Evolutionary conservation across 2,113 vertebrate genomes (phyloP).

Genomic region (Noctilio leporinus): DNA sequence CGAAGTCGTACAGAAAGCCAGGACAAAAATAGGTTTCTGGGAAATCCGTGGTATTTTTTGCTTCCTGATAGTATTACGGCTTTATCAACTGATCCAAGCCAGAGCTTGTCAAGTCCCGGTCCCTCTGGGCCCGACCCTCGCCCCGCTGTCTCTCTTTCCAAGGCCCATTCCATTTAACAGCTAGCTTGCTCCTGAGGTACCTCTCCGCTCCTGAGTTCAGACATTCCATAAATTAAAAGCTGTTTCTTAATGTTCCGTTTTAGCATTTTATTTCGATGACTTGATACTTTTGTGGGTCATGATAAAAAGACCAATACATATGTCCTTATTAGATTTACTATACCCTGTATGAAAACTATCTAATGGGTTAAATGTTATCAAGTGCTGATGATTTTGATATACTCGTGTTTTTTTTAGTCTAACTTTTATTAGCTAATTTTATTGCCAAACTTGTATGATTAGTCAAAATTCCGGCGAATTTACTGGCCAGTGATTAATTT

Average conservation of each 20-base stretch:
- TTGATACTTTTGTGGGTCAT: background rate
- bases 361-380: slow-evolving; percentile 8
- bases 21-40: slow-evolving; percentile 68
- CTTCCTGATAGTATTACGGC: slow-evolving; percentile 54
- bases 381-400: background rate
- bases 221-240: background rate
- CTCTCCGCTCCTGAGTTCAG: background rate
- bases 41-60: slow-evolving; percentile 40
- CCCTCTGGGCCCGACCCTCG: background rate
- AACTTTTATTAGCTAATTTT: slow-evolving; percentile 22
- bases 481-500: background rate
- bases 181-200: background rate
- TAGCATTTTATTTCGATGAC: background rate
- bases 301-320: background rate
- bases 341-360: background rate
- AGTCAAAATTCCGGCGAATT: background rate
- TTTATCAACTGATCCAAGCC: slow-evolving; percentile 43
- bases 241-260: background rate
- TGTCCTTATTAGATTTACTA: background rate
- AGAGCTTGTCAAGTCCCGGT: background rate
- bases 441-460: background rate
- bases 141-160: background rate
- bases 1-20: slow-evolving; percentile 20
- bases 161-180: background rate
- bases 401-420: background rate